Base-by-base conservation (phyloP, 2,797 vertebrate species). In the Bradypodion pumilum region DNA sequence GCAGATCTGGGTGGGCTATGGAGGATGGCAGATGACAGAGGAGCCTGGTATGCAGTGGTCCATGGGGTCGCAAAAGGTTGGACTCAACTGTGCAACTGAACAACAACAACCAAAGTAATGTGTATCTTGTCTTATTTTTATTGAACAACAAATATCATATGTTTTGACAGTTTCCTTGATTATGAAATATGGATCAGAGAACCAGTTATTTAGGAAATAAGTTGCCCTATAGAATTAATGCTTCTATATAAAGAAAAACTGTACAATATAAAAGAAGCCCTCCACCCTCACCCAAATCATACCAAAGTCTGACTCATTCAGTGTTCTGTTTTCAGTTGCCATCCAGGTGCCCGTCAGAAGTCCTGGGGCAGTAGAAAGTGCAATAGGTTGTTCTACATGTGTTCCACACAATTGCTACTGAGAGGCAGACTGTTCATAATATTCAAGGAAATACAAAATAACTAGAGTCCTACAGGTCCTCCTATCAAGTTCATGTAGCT, bases 141-240 rank as follows among this genome's bases (percentile, higher is more conserved):
- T 68, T 78, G 56, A 78, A 19, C 66, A 84, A 72, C 62, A 12
- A 32, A 19, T 29, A 82, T n/a, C n/a, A n/a, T 85, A 46, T 21
- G 69, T n/a, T 81, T 21, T 87, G 0, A 19, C 76, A 72, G 81
- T 89, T 32, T 37, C 72, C 81, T 90, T 91, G 90, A 91, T 92
- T 91, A 91, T 87, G 90, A 91, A 89, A 46, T 42, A 63, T 79
- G 21, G 42, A 72, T 84, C 86, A 78, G 66, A n/a, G 37, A 29
- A n/a, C n/a, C n/a, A n/a, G n/a, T n/a, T n/a, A n/a, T n/a, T n/a
- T n/a, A n/a, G n/a, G n/a, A n/a, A n/a, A n/a, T n/a, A n/a, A n/a
- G n/a, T n/a, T n/a, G n/a, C n/a, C n/a, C n/a, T n/a, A n/a, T n/a
- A n/a, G n/a, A n/a, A n/a, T n/a, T n/a, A n/a, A n/a, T 73, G 83